phyloP scores from a whole-genome alignment of 1,140 invertebrate species.

The Anthonomus grandis region DNA sequence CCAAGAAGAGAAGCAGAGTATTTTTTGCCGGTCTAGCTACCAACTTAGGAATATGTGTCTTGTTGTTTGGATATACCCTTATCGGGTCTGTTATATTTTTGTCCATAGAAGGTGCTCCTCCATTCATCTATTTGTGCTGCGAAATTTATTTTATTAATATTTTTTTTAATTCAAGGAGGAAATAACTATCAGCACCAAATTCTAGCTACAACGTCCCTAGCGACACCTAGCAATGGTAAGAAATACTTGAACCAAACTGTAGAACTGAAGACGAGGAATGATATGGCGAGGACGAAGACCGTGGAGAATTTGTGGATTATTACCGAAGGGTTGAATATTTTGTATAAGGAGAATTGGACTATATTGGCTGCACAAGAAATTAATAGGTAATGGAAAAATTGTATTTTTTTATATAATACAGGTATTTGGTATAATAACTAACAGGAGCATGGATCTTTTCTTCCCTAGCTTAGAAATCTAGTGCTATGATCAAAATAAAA shows the following conservation, averaged over 20 bases:
- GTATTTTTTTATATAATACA: conserved; percentile 7
- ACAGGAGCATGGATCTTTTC: too few relatives aligned
- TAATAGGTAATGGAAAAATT: conserved; percentile 50
- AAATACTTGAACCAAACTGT: conserved; percentile 37
- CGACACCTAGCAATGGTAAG: conserved; percentile 22
- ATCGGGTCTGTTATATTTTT: conserved; percentile 90
- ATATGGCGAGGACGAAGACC: conserved; percentile 67
- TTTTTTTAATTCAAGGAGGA: conserved; percentile 22
- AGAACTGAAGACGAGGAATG: conserved; percentile 49
- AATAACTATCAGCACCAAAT: conserved; percentile 38
- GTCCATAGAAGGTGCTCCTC: conserved; percentile 72
- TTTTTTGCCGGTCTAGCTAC: conserved; percentile 72
- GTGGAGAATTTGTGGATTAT: conserved; percentile 93
- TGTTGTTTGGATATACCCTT: conserved; percentile 86
- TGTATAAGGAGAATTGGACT: conserved; percentile 95
- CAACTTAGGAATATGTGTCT: conserved; percentile 81
- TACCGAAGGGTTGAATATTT: conserved; percentile 87
- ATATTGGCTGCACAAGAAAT: conserved; percentile 81
- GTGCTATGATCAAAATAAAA: too few relatives aligned
- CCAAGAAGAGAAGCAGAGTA: conserved; percentile 61
- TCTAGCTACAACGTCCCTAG: conserved; percentile 41
- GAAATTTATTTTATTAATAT: neutral
- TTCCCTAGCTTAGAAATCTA: too few relatives aligned
- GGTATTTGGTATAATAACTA: too few relatives aligned
- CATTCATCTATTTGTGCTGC: conserved; percentile 28